phyloP scores from a whole-genome alignment of 2,797 vertebrate species.

The Lithobates pipiens region DNA sequence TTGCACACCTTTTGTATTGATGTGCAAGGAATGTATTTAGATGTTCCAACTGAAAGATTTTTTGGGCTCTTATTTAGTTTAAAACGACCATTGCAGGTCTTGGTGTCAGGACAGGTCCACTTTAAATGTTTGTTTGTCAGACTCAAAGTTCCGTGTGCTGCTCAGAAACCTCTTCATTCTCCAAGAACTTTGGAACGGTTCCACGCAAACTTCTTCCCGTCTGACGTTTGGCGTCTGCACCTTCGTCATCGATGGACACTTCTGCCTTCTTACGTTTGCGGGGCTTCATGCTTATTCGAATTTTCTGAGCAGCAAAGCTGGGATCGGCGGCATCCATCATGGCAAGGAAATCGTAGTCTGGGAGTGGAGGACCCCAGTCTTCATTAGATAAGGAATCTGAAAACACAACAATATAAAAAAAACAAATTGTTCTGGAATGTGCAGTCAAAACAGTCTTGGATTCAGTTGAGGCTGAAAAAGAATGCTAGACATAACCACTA shows the following conservation, averaged over 20 bases:
- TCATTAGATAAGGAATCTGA: conserved; percentile 81
- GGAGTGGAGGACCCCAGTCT: conserved; percentile 82
- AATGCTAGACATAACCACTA: not conserved
- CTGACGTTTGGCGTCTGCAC: not conserved
- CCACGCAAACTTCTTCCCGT: conserved; percentile 57
- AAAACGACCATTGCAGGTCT: too few relatives aligned
- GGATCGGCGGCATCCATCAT: conserved; percentile 82
- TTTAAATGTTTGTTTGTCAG: too few relatives aligned
- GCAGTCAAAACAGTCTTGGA: too few relatives aligned
- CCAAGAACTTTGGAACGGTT: conserved; percentile 62
- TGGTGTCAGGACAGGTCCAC: too few relatives aligned
- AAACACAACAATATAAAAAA: conserved; percentile 4
- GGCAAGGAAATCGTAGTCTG: conserved; percentile 87
- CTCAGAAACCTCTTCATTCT: conserved; percentile 64
- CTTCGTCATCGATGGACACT: conserved; percentile 24
- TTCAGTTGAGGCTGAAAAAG: not conserved
- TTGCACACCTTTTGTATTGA: too few relatives aligned
- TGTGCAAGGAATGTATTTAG: too few relatives aligned
- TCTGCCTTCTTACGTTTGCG: conserved; percentile 20
- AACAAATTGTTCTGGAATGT: not conserved
- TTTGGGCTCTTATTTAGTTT: too few relatives aligned
- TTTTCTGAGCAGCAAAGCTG: conserved; percentile 68
- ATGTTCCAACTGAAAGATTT: too few relatives aligned
- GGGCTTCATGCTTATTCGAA: not conserved
- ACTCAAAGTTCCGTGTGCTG: conserved; percentile 69